Conservation (phyloP, 53 echinoderm and acorn worm genomes). For the Arbacia lixula region DNA sequence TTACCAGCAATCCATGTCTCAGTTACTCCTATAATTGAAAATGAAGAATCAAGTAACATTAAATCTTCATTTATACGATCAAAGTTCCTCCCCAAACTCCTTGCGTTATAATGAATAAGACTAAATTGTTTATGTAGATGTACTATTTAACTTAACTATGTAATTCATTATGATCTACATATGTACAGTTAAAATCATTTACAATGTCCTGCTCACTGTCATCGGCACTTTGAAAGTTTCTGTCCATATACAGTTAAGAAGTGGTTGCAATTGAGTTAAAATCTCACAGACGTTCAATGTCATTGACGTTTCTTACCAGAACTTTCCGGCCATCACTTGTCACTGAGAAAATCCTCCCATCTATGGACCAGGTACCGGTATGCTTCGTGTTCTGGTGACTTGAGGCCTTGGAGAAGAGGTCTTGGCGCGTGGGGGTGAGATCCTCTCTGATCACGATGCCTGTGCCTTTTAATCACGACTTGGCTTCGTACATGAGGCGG, state of each 20-base stretch:
- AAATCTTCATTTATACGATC: neutral
- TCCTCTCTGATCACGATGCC: constrained; percentile 1
- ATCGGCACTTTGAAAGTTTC: neutral
- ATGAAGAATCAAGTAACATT: neutral
- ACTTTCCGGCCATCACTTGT: neutral
- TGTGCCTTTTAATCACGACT: neutral
- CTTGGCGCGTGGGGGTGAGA: neutral
- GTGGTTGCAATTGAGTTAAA: neutral
- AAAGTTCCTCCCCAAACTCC: neutral
- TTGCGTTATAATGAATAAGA: constrained; percentile 21
- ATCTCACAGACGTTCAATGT: constrained; percentile 3
- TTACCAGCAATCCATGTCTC: neutral
- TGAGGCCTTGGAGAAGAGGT: neutral
- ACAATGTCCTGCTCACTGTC: neutral
- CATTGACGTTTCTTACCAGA: neutral
- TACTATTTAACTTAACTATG: neutral
- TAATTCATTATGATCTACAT: neutral
- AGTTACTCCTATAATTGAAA: constrained; percentile 1
- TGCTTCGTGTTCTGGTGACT: neutral
- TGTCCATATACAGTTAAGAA: neutral
- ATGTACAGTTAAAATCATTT: neutral
- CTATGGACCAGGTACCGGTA: constrained; percentile 1
- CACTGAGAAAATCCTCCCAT: neutral
- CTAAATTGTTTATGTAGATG: neutral
- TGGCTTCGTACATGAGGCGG: neutral